Conservation (phyloP, 2,797 vertebrate genomes). For the Varecia variegata region DNA sequence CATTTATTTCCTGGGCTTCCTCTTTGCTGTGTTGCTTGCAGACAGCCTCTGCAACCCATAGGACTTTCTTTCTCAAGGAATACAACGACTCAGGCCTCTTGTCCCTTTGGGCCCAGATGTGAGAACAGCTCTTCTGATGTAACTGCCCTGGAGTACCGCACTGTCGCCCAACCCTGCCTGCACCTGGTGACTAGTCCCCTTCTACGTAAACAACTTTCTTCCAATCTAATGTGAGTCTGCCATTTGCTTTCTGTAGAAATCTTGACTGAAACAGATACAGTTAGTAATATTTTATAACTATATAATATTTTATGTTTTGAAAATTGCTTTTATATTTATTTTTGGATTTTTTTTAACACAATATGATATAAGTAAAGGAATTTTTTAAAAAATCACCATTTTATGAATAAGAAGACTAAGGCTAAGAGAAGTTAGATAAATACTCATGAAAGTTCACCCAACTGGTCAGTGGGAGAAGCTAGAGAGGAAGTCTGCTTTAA, state of each 20-base stretch:
- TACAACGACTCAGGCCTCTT: not conserved
- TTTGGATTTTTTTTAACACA: not conserved
- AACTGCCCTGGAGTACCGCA: not conserved
- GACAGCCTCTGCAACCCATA: not conserved
- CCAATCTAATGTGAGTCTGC: not conserved
- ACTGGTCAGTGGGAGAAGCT: not conserved
- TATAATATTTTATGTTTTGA: not conserved
- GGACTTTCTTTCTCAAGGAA: not conserved
- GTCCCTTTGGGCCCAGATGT: not conserved
- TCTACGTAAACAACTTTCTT: not conserved
- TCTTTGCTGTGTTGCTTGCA: not conserved
- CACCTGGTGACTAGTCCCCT: not conserved
- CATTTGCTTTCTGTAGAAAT: conserved; percentile 25
- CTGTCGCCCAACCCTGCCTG: not conserved
- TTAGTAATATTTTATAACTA: not conserved
- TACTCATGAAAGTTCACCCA: not conserved
- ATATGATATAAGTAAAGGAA: not conserved
- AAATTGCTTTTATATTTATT: not conserved
- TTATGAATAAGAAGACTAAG: conserved; percentile 13
- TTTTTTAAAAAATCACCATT: not conserved
- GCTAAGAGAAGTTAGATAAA: not conserved
- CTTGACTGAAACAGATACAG: not conserved
- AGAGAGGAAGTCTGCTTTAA: not conserved
- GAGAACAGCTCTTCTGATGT: not conserved
- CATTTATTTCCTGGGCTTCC: not conserved